These are phyloP conservation scores for Crypturellus tataupa DNA, from an alignment of 2,797 vertebrate species.

Conservation along the genomic window DNA sequence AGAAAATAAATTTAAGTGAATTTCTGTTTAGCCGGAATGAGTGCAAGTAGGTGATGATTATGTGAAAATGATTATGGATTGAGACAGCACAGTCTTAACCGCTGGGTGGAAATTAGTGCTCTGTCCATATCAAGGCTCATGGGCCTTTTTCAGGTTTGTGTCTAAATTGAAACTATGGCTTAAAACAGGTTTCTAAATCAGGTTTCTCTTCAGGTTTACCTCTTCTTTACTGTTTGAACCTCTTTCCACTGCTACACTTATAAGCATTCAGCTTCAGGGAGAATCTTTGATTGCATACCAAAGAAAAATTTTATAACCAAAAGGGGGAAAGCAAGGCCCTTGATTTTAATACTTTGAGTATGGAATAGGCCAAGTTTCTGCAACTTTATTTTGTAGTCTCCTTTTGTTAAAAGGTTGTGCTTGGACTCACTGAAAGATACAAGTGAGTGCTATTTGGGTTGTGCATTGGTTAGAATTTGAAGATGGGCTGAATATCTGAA, in stretches of 20 bases:
- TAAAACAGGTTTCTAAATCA: neutral
- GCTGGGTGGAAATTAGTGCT: neutral
- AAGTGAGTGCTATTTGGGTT: neutral
- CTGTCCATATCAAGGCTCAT: rapidly evolving
- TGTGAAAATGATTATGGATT: neutral
- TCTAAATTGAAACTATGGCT: neutral
- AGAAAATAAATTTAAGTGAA: neutral
- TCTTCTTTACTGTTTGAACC: neutral
- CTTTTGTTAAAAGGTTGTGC: neutral
- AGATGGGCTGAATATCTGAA: neutral
- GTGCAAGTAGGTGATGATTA: neutral
- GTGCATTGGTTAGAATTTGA: rapidly evolving
- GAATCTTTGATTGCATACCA: neutral
- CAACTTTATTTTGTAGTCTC: neutral
- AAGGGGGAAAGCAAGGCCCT: neutral
- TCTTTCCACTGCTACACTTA: neutral
- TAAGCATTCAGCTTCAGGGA: neutral
- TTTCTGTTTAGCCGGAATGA: neutral
- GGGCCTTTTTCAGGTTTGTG: neutral
- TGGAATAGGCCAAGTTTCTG: neutral
- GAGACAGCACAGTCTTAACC: neutral
- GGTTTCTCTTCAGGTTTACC: neutral
- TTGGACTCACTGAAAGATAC: neutral
- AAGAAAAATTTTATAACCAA: neutral
- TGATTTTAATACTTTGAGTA: neutral